Evolutionary conservation across 2,113 vertebrate genomes (phyloP).

Genomic region (Isurus oxyrinchus): DNA sequence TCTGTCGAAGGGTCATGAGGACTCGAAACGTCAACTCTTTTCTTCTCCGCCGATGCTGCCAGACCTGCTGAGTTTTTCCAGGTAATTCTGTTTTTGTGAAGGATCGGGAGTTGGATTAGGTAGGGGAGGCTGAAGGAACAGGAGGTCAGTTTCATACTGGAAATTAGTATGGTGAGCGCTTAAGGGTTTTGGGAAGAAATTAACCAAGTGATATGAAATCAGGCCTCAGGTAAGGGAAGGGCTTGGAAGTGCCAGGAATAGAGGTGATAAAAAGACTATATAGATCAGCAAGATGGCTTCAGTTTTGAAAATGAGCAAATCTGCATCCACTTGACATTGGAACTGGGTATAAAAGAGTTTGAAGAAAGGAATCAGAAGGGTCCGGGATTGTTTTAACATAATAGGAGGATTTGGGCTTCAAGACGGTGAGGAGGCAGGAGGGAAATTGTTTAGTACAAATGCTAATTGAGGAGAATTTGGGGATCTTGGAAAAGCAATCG

Average conservation of each 20-base stretch:
- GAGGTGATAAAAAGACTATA: neutral
- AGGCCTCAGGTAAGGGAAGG: neutral
- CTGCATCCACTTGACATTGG: neutral
- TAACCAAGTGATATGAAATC: neutral
- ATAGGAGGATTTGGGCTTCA: neutral
- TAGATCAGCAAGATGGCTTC: neutral
- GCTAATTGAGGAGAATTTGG: neutral
- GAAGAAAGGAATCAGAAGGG: neutral
- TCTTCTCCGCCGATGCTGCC: too few relatives aligned
- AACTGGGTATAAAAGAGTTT: neutral
- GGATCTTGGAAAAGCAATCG: neutral
- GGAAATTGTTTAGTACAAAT: neutral
- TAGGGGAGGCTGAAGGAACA: neutral
- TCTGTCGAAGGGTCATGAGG: too few relatives aligned
- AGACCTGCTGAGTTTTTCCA: too few relatives aligned
- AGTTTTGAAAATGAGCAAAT: neutral
- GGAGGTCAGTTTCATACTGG: neutral
- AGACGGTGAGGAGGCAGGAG: neutral
- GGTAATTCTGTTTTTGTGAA: too few relatives aligned
- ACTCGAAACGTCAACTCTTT: too few relatives aligned
- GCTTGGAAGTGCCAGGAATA: neutral
- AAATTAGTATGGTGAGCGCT: neutral
- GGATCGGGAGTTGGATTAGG: neutral
- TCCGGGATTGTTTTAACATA: neutral
- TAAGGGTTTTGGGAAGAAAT: neutral